Base-by-base conservation (phyloP, 2,797 vertebrate genomes). In the Falco novaeseelandiae region DNA sequence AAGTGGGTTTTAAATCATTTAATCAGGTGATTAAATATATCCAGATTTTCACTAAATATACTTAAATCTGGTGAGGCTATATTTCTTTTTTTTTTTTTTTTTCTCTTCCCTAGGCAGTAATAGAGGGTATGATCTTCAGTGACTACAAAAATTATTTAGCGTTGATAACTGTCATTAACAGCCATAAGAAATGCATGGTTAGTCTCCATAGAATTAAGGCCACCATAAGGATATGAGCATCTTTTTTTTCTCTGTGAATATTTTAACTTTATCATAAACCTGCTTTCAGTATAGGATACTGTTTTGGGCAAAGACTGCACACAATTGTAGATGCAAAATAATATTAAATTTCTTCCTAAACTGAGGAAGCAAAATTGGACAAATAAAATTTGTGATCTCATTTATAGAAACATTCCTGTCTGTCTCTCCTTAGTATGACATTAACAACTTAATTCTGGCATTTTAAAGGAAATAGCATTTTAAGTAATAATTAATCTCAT, bases 1-100 rank as follows among this genome's bases (percentile, higher is more conserved):
- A 82, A 92, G 32, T 80, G 58, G 42, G 11, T 32, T 92, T 92
- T 38, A 93, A 92, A 89, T 94, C 26, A 90, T 97, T 96, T 94
- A 94, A 96, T 90, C 63, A 57, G 30, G 30, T 57, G 69, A 87
- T 80, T 71, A 96, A 94, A 95, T 96, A 83, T 91, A 91, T 70
- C 84, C 89, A 83, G 17, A 84, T 88, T 91, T 89, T 94, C 58
- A 54, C 54, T 93, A 92, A 93, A 94, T 94, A 86, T 87, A 87
- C 94, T 96, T 89, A 46, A 73, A 76, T 87, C 46, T 91, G 51
- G 32, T 85, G 42, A 93, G 52, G 25, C 42, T 62, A n/a, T 20
- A 21, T 82, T 90, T 69, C 27, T 26, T 62, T 73, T 73, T 87
- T 61, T 61, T 77, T 73, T 26, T 62, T 71, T 73, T 87, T 76